Percentiles rank a stretch among this genome's conserved stretches.
Conservation (phyloP, 2,797 vertebrate species). For the Lacerta viridis region DNA sequence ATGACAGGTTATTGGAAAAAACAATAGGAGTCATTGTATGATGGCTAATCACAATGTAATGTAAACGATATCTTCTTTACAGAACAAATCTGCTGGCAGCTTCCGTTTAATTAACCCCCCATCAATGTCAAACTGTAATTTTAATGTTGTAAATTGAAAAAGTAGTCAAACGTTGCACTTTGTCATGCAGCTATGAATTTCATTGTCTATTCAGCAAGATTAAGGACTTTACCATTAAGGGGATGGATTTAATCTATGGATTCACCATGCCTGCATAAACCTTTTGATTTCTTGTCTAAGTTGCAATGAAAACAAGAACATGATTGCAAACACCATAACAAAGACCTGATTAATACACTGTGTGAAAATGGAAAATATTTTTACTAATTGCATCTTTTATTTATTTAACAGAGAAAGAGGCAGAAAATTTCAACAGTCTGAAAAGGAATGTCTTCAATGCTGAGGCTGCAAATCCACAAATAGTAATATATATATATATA, state of each 20-base stretch:
- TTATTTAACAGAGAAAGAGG: constrained; percentile 16
- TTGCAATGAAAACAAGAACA: constrained; percentile 54
- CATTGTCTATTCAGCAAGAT: constrained; percentile 71
- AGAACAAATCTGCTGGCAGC: constrained; percentile 68
- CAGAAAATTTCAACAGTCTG: constrained; percentile 9
- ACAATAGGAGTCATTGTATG: constrained; percentile 60
- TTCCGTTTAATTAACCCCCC: constrained; percentile 73
- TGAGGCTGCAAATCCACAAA: neutral
- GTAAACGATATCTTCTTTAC: constrained; percentile 72
- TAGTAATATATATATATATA: too few species aligned
- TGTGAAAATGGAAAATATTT: constrained; percentile 30
- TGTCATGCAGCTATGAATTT: constrained; percentile 71
- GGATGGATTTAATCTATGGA: constrained; percentile 68
- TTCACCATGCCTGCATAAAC: constrained; percentile 59
- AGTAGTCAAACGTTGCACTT: constrained; percentile 70
- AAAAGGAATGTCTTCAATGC: neutral
- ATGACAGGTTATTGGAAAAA: constrained; percentile 59
- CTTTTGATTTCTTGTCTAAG: constrained; percentile 54
- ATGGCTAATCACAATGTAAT: constrained; percentile 61
- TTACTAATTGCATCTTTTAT: constrained; percentile 18
- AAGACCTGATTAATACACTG: constrained; percentile 51
- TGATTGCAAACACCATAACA: constrained; percentile 45
- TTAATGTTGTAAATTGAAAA: constrained; percentile 68
- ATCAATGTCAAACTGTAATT: constrained; percentile 69
- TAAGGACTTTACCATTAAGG: constrained; percentile 72